Evolutionary conservation across 2,888 invertebrate species (phyloP).

Genomic region (Bursaphelenchus okinawaensis): DNA sequence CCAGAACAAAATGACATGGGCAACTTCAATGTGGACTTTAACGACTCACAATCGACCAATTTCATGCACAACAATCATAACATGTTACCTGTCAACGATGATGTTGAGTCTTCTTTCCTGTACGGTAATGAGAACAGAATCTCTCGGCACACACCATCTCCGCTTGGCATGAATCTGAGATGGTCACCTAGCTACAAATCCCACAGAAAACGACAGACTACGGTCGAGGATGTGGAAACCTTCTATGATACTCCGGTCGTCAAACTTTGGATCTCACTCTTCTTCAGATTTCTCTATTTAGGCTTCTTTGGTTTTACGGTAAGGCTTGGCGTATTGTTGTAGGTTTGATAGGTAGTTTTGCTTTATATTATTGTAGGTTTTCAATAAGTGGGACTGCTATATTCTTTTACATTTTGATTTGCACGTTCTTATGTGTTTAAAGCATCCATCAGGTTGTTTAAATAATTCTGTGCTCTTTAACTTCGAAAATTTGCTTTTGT

Average conservation of each 20-base stretch:
- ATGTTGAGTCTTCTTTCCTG: conserved; percentile 2
- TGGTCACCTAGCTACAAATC: not conserved
- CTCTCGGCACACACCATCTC: conserved; percentile 4
- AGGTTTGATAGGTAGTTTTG: not conserved
- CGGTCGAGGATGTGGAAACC: conserved; percentile 33
- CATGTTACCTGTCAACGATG: not conserved
- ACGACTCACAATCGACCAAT: not conserved
- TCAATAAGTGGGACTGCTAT: not conserved
- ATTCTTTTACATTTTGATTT: not conserved
- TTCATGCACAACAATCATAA: not conserved
- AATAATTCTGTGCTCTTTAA: no score
- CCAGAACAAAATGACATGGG: not conserved
- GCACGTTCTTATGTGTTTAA: not conserved
- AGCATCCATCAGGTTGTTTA: no score
- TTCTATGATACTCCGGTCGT: conserved; percentile 60
- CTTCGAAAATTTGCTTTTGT: no score
- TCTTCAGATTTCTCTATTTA: conserved; percentile 50
- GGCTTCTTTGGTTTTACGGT: conserved; percentile 44
- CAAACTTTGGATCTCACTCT: conserved; percentile 60
- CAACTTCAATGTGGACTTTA: not conserved
- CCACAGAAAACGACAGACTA: not conserved
- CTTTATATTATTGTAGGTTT: not conserved
- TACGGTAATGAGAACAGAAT: conserved; percentile 8
- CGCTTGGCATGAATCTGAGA: not conserved
- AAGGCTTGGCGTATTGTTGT: not conserved